Evolutionary conservation across 2,113 vertebrate species (phyloP), one percentile per base, ranked within the genome.

Genomic region (Xyrauchen texanus): DNA sequence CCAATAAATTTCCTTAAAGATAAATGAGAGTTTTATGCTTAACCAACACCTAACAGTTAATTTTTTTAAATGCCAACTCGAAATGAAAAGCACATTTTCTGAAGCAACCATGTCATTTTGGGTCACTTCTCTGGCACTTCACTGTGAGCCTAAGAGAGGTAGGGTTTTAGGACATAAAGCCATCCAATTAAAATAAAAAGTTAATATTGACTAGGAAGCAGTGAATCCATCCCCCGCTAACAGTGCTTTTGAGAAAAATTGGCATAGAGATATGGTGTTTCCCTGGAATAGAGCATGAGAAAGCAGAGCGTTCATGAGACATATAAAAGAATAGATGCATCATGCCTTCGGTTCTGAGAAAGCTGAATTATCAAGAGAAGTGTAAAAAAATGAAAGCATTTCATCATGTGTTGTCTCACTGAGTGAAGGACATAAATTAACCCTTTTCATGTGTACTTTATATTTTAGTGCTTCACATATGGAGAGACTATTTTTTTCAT

Each of bases 221-320:
- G 15, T 49, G 10, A 73, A 61, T 47, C 57, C 3, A 47, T 62
- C 47, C 62, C 52, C 46, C n/a, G 49, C 13, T 49, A 52, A 61
- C 16, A 66, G 52, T 77, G 75, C 21, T 65, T 71, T 51, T 65
- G 53, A 51, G 8, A 51, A 57, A 79, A 51, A n/a, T 60, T 60
- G 70, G 55, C 44, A 21, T 13, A 47, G 9, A 61, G 10, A 34
- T 34, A 72, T 16, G 8, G 44, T 61, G 70, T 9, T 61, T 63
- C 5, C 16, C 60, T 63, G 72, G 58, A 63, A 63, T 13, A 75
- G 47, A 75, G 45, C 72, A 75, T 75, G 72, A 75, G 72, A 75
- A 75, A 75, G 60, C 45, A 75, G 21, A 63, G 52, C 34, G 11
- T 10, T 75, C 60, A 42, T 46, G 60, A 75, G 72, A 75, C n/a